These are phyloP conservation scores for Pachydiplax longipennis DNA, from an alignment of 2,888 invertebrate genomes.

Conservation along the genomic window DNA sequence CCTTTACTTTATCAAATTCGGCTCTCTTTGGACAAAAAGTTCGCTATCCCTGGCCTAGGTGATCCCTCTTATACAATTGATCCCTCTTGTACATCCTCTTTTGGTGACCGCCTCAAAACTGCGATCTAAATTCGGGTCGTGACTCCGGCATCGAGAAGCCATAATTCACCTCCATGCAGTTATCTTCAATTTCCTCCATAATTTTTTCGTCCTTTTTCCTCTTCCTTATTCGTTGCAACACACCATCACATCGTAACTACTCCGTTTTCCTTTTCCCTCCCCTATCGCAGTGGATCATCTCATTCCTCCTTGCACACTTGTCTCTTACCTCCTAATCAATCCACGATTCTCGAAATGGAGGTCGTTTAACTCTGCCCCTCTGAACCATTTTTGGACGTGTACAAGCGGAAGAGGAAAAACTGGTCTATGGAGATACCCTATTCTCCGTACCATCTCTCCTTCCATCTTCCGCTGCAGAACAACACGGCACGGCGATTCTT, in stretches of 20 bases:
- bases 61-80: background rate
- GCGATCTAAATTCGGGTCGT: too few relatives aligned
- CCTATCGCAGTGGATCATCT: background rate
- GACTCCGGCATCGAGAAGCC: background rate
- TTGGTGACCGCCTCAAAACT: too few relatives aligned
- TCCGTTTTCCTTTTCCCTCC: background rate
- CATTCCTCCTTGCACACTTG: background rate
- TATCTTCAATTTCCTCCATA: background rate
- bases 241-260: too few relatives aligned
- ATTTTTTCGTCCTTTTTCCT: background rate
- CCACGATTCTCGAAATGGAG: background rate
- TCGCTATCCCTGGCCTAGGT: background rate
- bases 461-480: background rate
- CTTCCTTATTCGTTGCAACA: background rate
- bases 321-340: conserved; percentile 4
- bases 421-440: background rate
- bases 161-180: background rate
- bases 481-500: background rate
- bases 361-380: background rate
- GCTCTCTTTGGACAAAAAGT: background rate
- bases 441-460: background rate
- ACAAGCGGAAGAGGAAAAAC: conserved; percentile 7
- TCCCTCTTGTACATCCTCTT: too few relatives aligned
- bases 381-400: background rate
- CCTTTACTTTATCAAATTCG: too few relatives aligned